phyloP scores from a whole-genome alignment of 2,113 vertebrate species.

The Phylloscopus trochilus region DNA sequence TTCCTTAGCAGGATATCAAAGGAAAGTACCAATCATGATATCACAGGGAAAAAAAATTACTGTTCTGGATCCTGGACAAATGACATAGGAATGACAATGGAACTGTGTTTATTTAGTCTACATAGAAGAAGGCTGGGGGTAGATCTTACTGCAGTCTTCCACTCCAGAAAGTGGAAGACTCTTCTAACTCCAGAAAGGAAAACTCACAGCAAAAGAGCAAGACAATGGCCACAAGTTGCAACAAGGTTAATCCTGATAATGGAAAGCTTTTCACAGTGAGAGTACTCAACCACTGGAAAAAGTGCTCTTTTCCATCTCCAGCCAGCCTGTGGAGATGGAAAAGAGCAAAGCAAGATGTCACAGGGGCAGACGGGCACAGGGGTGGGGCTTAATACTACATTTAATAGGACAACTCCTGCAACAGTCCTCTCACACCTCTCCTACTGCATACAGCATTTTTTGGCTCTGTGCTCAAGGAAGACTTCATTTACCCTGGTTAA shows the following conservation, averaged over 20 bases:
- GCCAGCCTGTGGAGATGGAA: neutral
- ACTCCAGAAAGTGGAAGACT: neutral
- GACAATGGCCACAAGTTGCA: neutral
- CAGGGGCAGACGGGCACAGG: neutral
- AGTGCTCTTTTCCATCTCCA: neutral
- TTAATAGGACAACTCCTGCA: neutral
- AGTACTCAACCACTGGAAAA: neutral
- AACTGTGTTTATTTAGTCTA: neutral
- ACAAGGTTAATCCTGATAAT: neutral
- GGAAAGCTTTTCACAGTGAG: neutral
- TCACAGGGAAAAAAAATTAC: neutral
- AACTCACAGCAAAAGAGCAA: neutral
- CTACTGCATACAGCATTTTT: neutral
- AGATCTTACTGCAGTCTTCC: neutral
- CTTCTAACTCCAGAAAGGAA: neutral
- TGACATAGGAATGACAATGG: neutral
- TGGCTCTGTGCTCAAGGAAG: neutral
- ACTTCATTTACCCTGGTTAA: neutral
- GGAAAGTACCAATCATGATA: neutral
- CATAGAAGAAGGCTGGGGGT: neutral
- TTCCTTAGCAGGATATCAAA: neutral
- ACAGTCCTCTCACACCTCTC: neutral
- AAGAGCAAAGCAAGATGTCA: neutral
- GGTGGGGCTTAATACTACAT: neutral
- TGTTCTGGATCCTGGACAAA: neutral